A percentile compares a stretch with the other conserved stretches of the same genome.
These are phyloP conservation scores for Melieria crassipennis DNA, from an alignment of 2,888 invertebrate species.

Conservation along the genomic window DNA sequence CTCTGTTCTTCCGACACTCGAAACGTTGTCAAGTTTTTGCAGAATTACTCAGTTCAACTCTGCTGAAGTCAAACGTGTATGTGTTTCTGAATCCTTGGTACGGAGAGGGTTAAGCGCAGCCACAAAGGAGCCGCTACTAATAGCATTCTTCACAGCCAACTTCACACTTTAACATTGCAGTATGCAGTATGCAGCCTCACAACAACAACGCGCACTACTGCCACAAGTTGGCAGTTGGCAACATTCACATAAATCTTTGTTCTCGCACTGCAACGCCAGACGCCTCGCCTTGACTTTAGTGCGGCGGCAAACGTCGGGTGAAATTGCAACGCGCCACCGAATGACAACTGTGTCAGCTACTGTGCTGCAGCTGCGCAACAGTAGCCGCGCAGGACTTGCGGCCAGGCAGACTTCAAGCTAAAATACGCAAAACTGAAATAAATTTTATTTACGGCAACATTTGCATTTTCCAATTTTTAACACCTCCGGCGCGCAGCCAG, in stretches of 20 bases:
- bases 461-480: constrained; percentile 65
- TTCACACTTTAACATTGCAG: constrained; percentile 39
- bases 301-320: constrained; percentile 5
- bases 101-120: too few relatives aligned
- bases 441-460: constrained; percentile 59
- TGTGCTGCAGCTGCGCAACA: constrained; percentile 48
- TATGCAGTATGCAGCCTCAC: constrained; percentile 38
- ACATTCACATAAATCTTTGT: constrained; percentile 25
- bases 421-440: constrained; percentile 45
- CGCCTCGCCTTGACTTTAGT: background rate
- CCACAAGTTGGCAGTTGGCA: constrained; percentile 11
- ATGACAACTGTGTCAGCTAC: constrained; percentile 65
- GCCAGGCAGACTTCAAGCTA: background rate
- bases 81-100: too few relatives aligned
- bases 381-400: background rate
- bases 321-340: constrained; percentile 47
- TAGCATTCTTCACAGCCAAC: constrained; percentile 40
- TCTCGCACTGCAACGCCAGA: too few relatives aligned
- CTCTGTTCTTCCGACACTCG: too few relatives aligned
- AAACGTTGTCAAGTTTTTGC: too few relatives aligned
- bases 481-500: constrained; percentile 62
- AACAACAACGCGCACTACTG: constrained; percentile 7
- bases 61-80: too few relatives aligned
- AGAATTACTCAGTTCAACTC: too few relatives aligned
- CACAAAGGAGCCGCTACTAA: constrained; percentile 26